These are phyloP conservation scores for Mus caroli DNA, from an alignment of 2,797 vertebrate species.

Conservation along the genomic window DNA sequence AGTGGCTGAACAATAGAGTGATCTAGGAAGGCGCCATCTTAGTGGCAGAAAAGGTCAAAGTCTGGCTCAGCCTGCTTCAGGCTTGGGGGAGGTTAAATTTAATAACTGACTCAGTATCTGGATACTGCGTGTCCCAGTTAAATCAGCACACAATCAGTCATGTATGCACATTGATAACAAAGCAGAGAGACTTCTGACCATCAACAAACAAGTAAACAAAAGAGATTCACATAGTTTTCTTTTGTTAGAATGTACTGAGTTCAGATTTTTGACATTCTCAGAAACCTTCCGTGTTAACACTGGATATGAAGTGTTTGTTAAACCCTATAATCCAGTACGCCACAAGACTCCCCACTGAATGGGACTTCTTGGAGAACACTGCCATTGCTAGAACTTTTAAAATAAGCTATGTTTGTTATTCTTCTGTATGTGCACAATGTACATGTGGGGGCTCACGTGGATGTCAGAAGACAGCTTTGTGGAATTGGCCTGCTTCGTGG, in stretches of 20 bases:
- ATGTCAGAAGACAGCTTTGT: neutral
- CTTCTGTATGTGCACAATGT: neutral
- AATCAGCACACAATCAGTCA: neutral
- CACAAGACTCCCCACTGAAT: neutral
- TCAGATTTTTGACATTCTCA: neutral
- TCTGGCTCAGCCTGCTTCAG: too few species aligned
- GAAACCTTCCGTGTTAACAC: neutral
- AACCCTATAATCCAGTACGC: neutral
- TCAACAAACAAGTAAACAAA: neutral
- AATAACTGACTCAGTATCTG: neutral
- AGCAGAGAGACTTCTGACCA: neutral
- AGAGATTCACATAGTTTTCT: neutral
- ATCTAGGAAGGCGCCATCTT: too few species aligned
- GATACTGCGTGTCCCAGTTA: neutral
- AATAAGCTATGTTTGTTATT: neutral
- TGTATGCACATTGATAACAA: neutral
- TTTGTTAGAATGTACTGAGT: neutral
- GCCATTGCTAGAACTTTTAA: neutral
- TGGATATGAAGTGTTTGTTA: neutral
- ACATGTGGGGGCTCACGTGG: too few species aligned
- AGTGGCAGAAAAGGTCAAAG: too few species aligned
- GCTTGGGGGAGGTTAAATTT: too few species aligned
- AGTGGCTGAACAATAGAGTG: too few species aligned
- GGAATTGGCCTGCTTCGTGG: neutral
- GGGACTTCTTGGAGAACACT: neutral